phyloP scores from a whole-genome alignment of 2,888 invertebrate genomes.

The Lagria hirta region DNA sequence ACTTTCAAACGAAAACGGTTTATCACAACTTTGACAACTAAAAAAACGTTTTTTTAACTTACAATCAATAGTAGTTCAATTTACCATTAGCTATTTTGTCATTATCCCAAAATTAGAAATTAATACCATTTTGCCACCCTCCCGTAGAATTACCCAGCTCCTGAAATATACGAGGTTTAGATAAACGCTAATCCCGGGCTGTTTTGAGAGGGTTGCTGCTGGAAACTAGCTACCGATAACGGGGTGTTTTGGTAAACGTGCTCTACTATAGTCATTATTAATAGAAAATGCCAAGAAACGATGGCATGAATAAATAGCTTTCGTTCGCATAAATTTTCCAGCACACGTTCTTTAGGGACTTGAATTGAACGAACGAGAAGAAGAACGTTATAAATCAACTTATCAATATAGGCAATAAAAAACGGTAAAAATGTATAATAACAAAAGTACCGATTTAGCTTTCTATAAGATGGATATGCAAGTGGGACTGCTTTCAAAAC shows the following conservation, averaged over 20 bases:
- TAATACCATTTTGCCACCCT: slow-evolving; percentile 34
- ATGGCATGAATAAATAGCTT: slow-evolving; percentile 18
- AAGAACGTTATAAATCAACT: slow-evolving; percentile 34
- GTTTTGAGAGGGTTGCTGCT: slow-evolving; percentile 28
- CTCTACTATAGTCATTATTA: slow-evolving; percentile 11
- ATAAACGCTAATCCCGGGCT: slow-evolving; percentile 35
- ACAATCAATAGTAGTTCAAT: too few species aligned
- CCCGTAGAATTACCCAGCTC: slow-evolving; percentile 35
- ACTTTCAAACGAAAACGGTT: too few species aligned
- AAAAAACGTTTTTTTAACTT: too few species aligned
- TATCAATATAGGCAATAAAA: slow-evolving; percentile 41
- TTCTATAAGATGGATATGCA: slow-evolving; percentile 38
- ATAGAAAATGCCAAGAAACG: slow-evolving; percentile 11
- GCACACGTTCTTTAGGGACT: slow-evolving; percentile 2
- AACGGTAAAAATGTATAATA: slow-evolving; percentile 42
- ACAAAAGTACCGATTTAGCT: slow-evolving; percentile 37
- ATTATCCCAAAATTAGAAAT: too few species aligned
- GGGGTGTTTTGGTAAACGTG: slow-evolving; percentile 5
- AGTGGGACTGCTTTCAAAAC: slow-evolving; percentile 37
- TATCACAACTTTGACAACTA: too few species aligned
- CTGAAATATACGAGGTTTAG: slow-evolving; percentile 35
- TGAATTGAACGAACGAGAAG: background rate
- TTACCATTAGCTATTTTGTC: too few species aligned
- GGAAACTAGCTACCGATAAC: slow-evolving; percentile 14
- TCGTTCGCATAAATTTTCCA: slow-evolving; percentile 7